Conservation (phyloP, 2,888 invertebrate genomes). For the Erynnis tages region DNA sequence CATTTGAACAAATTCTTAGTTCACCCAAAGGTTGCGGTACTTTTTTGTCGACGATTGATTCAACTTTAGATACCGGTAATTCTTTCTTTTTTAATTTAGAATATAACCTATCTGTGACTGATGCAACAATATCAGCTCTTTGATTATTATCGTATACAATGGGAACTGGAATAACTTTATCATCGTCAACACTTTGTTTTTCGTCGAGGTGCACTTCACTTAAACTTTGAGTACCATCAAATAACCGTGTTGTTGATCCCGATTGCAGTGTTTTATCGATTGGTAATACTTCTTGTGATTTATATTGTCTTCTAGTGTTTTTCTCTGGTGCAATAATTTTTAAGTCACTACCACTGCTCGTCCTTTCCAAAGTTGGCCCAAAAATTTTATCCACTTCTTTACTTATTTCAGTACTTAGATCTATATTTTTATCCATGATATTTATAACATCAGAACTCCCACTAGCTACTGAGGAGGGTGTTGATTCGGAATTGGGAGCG, state of each 20-base stretch:
- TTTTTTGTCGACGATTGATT: conserved; percentile 65
- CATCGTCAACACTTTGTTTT: conserved; percentile 39
- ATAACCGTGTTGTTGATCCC: conserved; percentile 36
- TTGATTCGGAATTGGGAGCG: conserved; percentile 53
- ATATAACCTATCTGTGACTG: conserved; percentile 86
- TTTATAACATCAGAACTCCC: conserved; percentile 64
- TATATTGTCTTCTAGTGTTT: conserved; percentile 66
- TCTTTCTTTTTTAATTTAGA: conserved; percentile 79
- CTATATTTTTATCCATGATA: conserved; percentile 50
- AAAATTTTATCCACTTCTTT: conserved; percentile 70
- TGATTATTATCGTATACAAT: conserved; percentile 72
- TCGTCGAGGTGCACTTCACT: conserved; percentile 46
- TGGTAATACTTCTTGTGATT: conserved; percentile 71
- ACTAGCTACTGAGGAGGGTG: conserved; percentile 56
- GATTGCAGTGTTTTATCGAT: conserved; percentile 44
- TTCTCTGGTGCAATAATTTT: conserved; percentile 63
- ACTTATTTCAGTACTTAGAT: conserved; percentile 58
- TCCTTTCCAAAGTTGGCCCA: conserved; percentile 64
- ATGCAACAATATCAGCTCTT: conserved; percentile 86
- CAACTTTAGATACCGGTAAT: conserved; percentile 67
- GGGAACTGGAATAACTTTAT: conserved; percentile 49
- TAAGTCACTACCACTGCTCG: conserved; percentile 68
- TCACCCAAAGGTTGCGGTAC: conserved; percentile 74
- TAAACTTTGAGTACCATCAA: conserved; percentile 43
- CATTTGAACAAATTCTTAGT: conserved; percentile 81